Base-by-base conservation (phyloP, 1,140 invertebrate genomes). In the Proctacanthus coquilletti region DNA sequence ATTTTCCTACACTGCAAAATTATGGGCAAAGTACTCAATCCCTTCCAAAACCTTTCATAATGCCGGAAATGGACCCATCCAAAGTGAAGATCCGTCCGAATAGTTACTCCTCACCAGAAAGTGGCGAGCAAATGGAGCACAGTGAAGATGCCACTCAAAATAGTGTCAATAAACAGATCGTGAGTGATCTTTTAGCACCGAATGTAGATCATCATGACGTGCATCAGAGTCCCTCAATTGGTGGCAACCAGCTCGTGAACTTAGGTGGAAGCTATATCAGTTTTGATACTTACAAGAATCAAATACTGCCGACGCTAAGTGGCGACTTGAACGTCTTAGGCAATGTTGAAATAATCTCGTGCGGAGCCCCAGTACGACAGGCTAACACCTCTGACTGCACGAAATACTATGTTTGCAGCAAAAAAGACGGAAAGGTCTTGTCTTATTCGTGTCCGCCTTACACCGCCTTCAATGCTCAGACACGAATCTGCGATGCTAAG, bases 401-500 rank as follows among this genome's bases (percentile, higher is more conserved):
- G 0, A 65, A 53, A n/a, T 70, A 70, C 40, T 69, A 67, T 38
- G 60, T 56, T 0, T 70, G 68, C 39, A 61, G 62, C 38, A 60
- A 63, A 15, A 57, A 58, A 43, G 56, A 51, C 21, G 57, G 62
- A 15, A 50, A 52, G 30, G 45, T 69, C 0, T 35, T 55, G 1
- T 55, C 62, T 20, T 68, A 66, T 41, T 53, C 54, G 3, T 70
- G 68, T 45, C 66, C 67, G 0, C 44, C 50, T 5, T 55, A 61
- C 13, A 68, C 66, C 0, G 66, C 59, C 0, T 70, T 70, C 36
- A 70, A 69, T 41, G 39, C 48, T 27, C 48, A 56, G 18, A 60
- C 52, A 9, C 54, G 56, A 38, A 54, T 61, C 3, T 70, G 68
- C 31, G 66, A 69, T 38, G 48, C 48, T 1, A 42, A 51, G 4